phyloP scores from a whole-genome alignment of 2,888 invertebrate genomes.

The Tanypteryx hageni region DNA sequence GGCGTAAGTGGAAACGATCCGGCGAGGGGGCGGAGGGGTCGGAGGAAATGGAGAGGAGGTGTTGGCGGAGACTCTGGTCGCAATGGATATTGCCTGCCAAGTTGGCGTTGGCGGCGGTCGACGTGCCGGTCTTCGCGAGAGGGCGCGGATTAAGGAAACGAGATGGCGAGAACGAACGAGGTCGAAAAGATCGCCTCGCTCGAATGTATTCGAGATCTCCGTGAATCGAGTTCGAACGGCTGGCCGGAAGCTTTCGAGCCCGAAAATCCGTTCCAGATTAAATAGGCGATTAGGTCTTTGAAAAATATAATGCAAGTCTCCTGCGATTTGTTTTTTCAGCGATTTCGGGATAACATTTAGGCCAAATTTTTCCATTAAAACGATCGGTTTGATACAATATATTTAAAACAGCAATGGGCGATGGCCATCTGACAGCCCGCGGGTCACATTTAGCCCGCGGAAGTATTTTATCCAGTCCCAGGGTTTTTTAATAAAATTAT shows the following conservation, averaged over 20 bases:
- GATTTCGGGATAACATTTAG: neutral
- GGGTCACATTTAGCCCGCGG: no score
- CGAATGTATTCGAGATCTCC: neutral
- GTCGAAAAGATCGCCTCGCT: neutral
- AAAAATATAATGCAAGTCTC: neutral
- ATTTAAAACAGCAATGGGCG: neutral
- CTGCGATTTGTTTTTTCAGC: neutral
- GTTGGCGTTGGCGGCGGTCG: neutral
- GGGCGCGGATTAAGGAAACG: conserved; percentile 14
- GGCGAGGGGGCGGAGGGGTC: neutral
- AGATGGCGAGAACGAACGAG: neutral
- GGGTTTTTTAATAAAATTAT: no score
- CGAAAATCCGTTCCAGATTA: neutral
- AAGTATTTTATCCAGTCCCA: no score
- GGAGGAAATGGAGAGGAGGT: neutral
- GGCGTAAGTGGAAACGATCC: neutral
- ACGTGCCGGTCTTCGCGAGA: no score
- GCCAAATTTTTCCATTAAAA: neutral
- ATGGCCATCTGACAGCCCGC: no score
- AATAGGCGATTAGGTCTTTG: neutral
- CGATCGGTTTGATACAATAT: neutral
- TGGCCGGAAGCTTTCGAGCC: neutral
- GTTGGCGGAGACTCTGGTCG: neutral
- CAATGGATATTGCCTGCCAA: neutral
- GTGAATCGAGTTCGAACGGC: neutral